phyloP scores from a whole-genome alignment of 2,888 invertebrate species.

The Artemia sp. region DNA sequence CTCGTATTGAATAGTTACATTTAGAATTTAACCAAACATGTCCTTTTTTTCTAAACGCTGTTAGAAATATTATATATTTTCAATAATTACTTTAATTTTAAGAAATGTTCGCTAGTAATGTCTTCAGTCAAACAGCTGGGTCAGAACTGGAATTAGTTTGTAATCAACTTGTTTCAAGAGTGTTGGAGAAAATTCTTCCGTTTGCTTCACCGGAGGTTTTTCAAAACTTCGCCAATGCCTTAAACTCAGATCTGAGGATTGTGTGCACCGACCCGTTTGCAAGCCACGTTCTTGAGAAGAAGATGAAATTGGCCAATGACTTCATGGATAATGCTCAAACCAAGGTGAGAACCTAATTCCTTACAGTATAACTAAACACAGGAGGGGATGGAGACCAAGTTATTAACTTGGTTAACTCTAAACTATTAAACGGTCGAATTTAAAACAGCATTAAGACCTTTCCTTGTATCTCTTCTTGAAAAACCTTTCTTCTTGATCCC shows the following conservation, averaged over 20 bases:
- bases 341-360: not conserved
- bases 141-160: constrained; percentile 53
- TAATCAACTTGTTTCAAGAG: constrained; percentile 62
- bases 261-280: constrained; percentile 57
- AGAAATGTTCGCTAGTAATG: constrained; percentile 54
- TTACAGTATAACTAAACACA: not conserved
- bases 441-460: too few relatives aligned
- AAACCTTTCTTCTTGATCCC: too few relatives aligned
- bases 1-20: too few relatives aligned
- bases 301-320: constrained; percentile 29
- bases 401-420: too few relatives aligned
- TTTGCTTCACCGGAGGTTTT: constrained; percentile 43
- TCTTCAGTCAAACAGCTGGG: constrained; percentile 49
- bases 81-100: constrained; percentile 29
- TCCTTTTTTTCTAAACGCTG: too few relatives aligned
- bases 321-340: not conserved
- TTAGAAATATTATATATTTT: too few relatives aligned
- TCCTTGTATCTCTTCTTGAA: too few relatives aligned
- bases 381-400: too few relatives aligned
- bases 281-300: constrained; percentile 57
- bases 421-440: too few relatives aligned
- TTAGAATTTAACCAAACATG: too few relatives aligned
- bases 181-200: constrained; percentile 55
- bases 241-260: constrained; percentile 48
- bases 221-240: constrained; percentile 43